Conservation (phyloP, 1,140 invertebrate species). For the Plutomurus gul region DNA sequence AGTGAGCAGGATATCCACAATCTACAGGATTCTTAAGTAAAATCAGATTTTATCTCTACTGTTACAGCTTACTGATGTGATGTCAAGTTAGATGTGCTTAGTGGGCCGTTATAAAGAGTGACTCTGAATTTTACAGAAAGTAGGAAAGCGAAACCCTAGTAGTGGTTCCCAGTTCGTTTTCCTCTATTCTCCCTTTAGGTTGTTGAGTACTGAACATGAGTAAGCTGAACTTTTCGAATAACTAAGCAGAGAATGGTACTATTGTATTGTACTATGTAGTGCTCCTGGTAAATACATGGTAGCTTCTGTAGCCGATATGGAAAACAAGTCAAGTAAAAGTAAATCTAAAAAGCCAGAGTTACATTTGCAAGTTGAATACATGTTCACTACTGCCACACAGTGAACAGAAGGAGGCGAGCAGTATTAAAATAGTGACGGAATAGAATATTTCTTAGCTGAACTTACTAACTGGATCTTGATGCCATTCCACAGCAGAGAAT, state of each 20-base stretch:
- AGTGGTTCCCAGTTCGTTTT: no score
- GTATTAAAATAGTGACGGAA: neutral
- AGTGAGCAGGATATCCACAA: neutral
- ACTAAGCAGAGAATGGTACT: neutral
- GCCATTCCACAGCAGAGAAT: conserved; percentile 4
- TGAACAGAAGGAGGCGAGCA: neutral
- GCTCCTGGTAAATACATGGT: no score
- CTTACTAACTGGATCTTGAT: conserved; percentile 4
- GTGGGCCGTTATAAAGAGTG: conserved; percentile 28
- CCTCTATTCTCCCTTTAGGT: no score
- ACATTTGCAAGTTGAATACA: conserved; percentile 18
- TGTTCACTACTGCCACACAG: conserved; percentile 12
- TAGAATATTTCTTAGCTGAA: neutral
- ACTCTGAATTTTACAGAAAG: neutral
- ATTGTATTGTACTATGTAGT: neutral
- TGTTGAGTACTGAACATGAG: conserved; percentile 8
- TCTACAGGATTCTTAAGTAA: conserved; percentile 4
- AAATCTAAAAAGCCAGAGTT: conserved; percentile 7
- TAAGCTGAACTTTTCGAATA: neutral
- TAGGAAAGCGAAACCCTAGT: conserved; percentile 1
- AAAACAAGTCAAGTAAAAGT: conserved; percentile 22
- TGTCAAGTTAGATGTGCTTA: conserved; percentile 26
- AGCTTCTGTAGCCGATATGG: no score
- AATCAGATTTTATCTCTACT: conserved; percentile 10
- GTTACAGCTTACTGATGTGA: conserved; percentile 10